phyloP scores from a whole-genome alignment of 2,113 vertebrate species.

The Tympanuchus pallidicinctus region DNA sequence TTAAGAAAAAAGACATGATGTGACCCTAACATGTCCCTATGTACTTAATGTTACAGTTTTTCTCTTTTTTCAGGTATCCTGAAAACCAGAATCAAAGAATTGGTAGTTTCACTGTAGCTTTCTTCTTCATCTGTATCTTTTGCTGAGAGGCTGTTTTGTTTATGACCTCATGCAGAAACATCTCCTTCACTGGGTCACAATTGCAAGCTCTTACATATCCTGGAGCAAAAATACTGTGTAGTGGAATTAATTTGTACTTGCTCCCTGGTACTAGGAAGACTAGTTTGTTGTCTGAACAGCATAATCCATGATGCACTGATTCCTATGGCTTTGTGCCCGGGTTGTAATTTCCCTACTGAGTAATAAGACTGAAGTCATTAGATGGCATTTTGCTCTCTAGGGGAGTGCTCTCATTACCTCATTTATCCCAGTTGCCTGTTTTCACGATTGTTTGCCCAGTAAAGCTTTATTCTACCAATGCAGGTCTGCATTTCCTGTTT shows the following conservation, averaged over 20 bases:
- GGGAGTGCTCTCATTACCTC: not conserved
- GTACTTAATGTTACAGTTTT: not conserved
- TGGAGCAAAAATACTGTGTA: not conserved
- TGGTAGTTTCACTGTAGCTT: not conserved
- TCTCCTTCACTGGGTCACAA: not conserved
- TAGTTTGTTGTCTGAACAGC: not conserved
- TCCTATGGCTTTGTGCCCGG: constrained; percentile 23
- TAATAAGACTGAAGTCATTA: constrained; percentile 37
- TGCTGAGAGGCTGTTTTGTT: not conserved
- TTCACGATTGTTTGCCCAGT: not conserved
- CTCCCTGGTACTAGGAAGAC: not conserved
- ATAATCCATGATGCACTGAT: constrained; percentile 18
- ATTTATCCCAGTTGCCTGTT: not conserved
- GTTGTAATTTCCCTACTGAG: constrained; percentile 7
- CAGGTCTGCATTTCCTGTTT: not conserved
- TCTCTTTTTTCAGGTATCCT: not conserved
- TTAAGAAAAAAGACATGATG: not conserved
- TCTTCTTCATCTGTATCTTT: not conserved
- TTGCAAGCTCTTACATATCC: constrained; percentile 31
- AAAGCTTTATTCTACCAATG: not conserved
- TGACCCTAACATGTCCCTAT: not conserved
- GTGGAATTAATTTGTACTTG: constrained; percentile 29
- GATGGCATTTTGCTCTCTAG: constrained; percentile 21
- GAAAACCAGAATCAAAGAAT: not conserved
- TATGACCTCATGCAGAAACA: constrained; percentile 18